Base-by-base conservation (phyloP, 2,888 invertebrate species). In the Arge pagana region DNA sequence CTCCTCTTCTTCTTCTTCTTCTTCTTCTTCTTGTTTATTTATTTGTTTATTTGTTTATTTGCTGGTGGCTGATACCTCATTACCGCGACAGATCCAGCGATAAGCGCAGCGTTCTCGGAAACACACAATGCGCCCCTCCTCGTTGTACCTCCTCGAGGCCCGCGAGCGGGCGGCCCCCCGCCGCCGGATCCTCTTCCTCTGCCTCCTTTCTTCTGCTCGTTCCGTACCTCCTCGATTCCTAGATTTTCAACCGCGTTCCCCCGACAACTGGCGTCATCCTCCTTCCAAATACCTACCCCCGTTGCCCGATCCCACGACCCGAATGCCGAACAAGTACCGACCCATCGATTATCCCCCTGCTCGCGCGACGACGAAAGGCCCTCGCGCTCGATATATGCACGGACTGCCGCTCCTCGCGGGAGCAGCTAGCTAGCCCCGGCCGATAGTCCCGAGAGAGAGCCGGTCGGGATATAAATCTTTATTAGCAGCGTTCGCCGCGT, bases 41-140 rank as follows among this genome's bases (percentile, higher is more conserved):
- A 21, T 45, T 45, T 45, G 62, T 70, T 72, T 67, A 68, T 72
- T 74, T 69, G 66, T 75, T 74, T 75, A 74, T 74, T 74, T 73
- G 71, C 66, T 71, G 65, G 63, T 68, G 71, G 69, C 72, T 75
- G 74, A 75, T 75, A 75, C 74, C 74, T 75, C 74, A 75, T 75
- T 75, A 75, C 74, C 74, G 74, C 74, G 74, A 74, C 74, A 75
- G 74, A 74, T 75, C 71, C 72, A 67, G 68, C 72, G 74, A 75
- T 75, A 75, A 74, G 74, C 71, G 67, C 64, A 68, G 64, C 69
- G 69, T 74, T 74, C 74, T 72, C 62, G 69, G 74, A 74, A 74
- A 74, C 67, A 73, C 73, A 74, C 74, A 74, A 74, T 74, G 71
- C 66, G 67, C 71, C 68, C 68, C 67, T 66, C 69, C 65, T 51